Conservation (phyloP, 2,113 vertebrate species). For the Neolamprologus ventralis region DNA sequence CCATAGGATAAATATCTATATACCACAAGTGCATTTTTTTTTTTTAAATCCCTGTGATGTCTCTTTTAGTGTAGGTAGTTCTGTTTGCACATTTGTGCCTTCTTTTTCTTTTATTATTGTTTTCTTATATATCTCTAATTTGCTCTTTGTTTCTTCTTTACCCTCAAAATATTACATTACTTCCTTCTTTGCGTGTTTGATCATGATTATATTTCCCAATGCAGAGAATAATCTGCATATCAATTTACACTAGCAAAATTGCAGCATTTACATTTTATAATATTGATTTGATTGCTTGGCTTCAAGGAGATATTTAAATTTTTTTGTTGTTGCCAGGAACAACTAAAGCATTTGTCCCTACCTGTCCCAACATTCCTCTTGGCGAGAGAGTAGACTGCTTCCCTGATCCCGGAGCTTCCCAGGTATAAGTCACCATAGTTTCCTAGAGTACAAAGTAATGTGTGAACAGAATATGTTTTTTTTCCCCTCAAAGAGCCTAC, state of each 20-base stretch:
- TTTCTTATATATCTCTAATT: background rate
- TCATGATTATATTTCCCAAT: background rate
- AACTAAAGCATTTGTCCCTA: conserved; percentile 12
- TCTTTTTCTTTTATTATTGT: background rate
- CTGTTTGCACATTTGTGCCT: background rate
- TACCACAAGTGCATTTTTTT: background rate
- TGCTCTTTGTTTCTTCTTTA: background rate
- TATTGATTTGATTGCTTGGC: background rate
- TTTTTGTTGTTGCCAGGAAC: background rate
- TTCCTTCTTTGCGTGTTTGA: background rate
- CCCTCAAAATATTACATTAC: background rate
- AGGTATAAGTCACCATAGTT: conserved; percentile 62
- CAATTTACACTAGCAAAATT: background rate
- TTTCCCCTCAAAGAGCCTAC: rapidly evolving
- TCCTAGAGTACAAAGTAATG: background rate
- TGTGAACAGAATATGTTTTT: background rate
- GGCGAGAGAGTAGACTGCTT: conserved; percentile 83
- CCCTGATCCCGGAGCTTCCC: conserved; percentile 78
- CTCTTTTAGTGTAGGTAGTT: background rate
- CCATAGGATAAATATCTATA: background rate
- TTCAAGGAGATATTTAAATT: background rate
- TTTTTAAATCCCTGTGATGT: background rate
- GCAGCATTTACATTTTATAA: background rate
- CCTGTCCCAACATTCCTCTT: conserved; percentile 40
- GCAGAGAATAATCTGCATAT: background rate